phyloP scores from a whole-genome alignment of 2,797 vertebrate species.

The Craterocephalus amniculus region DNA sequence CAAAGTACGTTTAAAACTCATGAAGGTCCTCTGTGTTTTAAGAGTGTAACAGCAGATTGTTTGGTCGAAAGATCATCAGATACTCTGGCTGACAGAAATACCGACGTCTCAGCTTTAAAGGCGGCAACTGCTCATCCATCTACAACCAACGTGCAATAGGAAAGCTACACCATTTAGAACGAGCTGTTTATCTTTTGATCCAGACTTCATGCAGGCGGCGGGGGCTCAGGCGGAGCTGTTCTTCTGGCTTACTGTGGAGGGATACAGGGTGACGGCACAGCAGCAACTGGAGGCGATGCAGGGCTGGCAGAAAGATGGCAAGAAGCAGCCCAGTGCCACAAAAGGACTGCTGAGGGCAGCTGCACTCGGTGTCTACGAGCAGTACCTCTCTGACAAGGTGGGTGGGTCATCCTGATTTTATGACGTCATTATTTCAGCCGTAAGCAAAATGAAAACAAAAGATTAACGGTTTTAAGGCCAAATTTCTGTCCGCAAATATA shows the following conservation, averaged over 20 bases:
- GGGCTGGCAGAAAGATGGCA: conserved; percentile 90
- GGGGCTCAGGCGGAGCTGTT: conserved; percentile 98
- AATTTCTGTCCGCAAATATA: not conserved
- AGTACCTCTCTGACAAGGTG: conserved; percentile 99
- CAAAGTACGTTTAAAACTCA: not conserved
- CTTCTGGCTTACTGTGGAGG: conserved; percentile 99
- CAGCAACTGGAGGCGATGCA: conserved; percentile 95
- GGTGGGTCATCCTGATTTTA: not conserved
- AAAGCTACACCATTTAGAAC: not conserved
- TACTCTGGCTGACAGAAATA: not conserved
- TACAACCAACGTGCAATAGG: not conserved
- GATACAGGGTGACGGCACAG: conserved; percentile 97
- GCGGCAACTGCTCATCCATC: not conserved
- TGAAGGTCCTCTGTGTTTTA: not conserved
- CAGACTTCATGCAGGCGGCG: conserved; percentile 98
- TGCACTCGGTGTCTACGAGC: conserved; percentile 94
- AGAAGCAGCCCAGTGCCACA: conserved; percentile 91
- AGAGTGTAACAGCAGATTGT: not conserved
- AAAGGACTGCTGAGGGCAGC: conserved; percentile 94
- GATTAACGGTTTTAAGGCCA: not conserved
- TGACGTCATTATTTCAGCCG: not conserved
- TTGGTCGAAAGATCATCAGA: not conserved
- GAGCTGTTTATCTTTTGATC: conserved; percentile 26
- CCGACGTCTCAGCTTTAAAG: not conserved
- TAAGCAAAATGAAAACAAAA: too few relatives aligned